A percentile compares a stretch with the other conserved stretches of the same genome.
Evolutionary conservation across 2,888 invertebrate species (phyloP).

Genomic region (Drosophila siamana): DNA sequence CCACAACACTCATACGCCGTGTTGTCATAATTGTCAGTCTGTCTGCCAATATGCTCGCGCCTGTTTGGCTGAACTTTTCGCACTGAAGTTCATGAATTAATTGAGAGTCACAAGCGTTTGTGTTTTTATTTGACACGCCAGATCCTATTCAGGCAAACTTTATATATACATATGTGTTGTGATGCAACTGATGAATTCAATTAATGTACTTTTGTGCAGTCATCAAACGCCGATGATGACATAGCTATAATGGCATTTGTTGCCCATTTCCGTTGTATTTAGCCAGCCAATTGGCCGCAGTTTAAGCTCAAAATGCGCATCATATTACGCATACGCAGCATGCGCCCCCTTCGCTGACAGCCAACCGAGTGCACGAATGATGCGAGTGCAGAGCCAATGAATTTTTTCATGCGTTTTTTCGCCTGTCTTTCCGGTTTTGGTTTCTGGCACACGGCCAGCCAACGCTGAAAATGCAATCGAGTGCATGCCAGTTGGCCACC

Average conservation of each 20-base stretch:
- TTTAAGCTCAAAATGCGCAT: slow-evolving; percentile 39
- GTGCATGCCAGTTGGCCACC: slow-evolving; percentile 49
- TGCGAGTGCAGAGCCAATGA: slow-evolving; percentile 29
- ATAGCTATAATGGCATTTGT: slow-evolving; percentile 10
- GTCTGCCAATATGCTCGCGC: background rate
- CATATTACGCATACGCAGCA: slow-evolving; percentile 59
- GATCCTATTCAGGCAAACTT: slow-evolving; percentile 9
- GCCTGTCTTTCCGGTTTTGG: slow-evolving; percentile 55
- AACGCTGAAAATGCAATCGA: slow-evolving; percentile 69
- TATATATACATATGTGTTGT: slow-evolving; percentile 9
- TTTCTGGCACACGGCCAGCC: slow-evolving; percentile 74
- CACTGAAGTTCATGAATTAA: slow-evolving; percentile 30
- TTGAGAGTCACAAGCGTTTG: slow-evolving; percentile 8
- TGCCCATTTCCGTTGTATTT: slow-evolving; percentile 18
- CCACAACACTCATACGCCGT: slow-evolving; percentile 7
- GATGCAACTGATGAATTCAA: slow-evolving; percentile 1
- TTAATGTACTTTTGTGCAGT: background rate
- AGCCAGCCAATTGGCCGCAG: slow-evolving; percentile 36
- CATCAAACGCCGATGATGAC: background rate
- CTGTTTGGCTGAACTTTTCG: slow-evolving; percentile 31
- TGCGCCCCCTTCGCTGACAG: slow-evolving; percentile 30
- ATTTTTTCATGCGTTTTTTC: background rate
- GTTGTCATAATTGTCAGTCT: slow-evolving; percentile 11
- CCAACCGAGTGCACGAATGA: slow-evolving; percentile 18
- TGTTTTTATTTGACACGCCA: slow-evolving; percentile 39